Evolutionary conservation across 2,888 invertebrate species (phyloP).

Genomic region (Linnaemya vulpina): DNA sequence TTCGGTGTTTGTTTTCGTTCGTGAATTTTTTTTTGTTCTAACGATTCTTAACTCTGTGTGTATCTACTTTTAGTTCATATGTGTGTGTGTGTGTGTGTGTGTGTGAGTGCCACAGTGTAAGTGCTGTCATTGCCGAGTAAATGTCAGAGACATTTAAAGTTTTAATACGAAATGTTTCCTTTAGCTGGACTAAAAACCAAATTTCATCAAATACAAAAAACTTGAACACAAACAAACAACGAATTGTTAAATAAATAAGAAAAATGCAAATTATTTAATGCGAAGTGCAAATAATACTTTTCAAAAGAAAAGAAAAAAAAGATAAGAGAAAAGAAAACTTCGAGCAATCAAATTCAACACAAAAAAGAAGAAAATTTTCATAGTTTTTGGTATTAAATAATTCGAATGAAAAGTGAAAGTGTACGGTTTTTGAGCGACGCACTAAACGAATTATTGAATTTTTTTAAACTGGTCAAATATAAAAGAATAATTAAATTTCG

Average conservation of each 20-base stretch:
- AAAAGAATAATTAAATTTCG: background rate
- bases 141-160: constrained; percentile 66
- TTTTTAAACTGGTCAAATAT: constrained; percentile 3
- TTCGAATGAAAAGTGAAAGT: constrained; percentile 58
- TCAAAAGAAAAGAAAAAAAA: too few relatives aligned
- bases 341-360: background rate
- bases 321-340: background rate
- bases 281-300: too few relatives aligned
- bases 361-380: constrained; percentile 15
- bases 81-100: background rate
- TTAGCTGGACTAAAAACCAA: background rate
- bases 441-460: background rate
- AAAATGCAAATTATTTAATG: background rate
- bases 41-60: constrained; percentile 62
- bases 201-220: constrained; percentile 11
- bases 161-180: constrained; percentile 29
- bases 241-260: constrained; percentile 14
- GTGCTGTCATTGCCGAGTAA: constrained; percentile 44
- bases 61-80: constrained; percentile 58
- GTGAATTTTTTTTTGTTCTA: constrained; percentile 49
- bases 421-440: constrained; percentile 52
- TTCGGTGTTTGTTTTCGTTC: constrained; percentile 49
- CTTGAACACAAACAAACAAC: constrained; percentile 30
- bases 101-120: constrained; percentile 4
- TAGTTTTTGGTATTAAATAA: constrained; percentile 45